These are phyloP conservation scores for Todiramphus chloris DNA, from an alignment of 2,113 vertebrate genomes.

Conservation along the genomic window DNA sequence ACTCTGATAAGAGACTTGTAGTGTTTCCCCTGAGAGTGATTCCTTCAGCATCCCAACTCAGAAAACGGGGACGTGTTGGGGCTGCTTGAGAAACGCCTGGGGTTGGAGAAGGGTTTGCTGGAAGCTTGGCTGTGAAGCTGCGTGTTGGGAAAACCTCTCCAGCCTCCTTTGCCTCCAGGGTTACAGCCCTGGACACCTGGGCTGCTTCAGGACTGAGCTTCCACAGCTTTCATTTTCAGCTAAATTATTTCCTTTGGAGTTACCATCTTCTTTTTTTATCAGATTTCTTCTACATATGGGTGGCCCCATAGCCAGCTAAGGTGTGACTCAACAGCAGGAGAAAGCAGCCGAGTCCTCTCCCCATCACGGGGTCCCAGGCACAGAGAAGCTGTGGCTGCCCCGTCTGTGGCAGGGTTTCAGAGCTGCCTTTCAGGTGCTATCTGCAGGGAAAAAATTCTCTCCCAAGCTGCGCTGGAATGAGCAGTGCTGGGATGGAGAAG, in stretches of 20 bases:
- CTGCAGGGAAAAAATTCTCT: not conserved
- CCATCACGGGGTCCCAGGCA: not conserved
- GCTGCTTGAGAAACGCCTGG: not conserved
- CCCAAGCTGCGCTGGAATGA: rapidly evolving
- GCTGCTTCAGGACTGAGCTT: not conserved
- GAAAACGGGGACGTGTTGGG: not conserved
- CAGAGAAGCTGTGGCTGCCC: not conserved
- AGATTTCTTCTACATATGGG: not conserved
- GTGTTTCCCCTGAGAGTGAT: not conserved
- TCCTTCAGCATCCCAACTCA: not conserved
- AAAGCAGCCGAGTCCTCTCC: not conserved
- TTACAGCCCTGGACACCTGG: rapidly evolving
- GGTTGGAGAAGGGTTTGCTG: not conserved
- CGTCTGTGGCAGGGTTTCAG: not conserved
- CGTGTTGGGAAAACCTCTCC: not conserved
- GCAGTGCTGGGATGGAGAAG: no score
- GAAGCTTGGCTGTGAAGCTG: not conserved
- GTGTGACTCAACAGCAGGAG: not conserved
- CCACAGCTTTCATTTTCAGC: not conserved
- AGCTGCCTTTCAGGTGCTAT: not conserved
- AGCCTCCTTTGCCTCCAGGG: not conserved
- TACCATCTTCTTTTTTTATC: not conserved
- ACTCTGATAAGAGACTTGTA: not conserved
- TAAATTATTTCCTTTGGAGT: not conserved
- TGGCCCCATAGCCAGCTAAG: not conserved